Evolutionary conservation across 1,140 invertebrate species (phyloP).

Genomic region (Macrostomum lignano): DNA sequence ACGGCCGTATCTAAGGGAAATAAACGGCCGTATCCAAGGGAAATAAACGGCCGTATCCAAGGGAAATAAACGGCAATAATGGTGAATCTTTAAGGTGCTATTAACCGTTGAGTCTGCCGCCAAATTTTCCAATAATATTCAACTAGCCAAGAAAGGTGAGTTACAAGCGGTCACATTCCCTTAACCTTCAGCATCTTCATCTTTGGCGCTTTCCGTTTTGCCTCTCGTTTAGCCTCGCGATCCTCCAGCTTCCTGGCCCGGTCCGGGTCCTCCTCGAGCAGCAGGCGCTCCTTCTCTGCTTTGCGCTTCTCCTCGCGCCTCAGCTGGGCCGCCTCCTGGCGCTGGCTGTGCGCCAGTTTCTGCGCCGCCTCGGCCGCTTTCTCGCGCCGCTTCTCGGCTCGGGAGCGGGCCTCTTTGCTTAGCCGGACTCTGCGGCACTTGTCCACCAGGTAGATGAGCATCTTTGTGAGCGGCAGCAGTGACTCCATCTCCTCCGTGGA

Average conservation of each 20-base stretch:
- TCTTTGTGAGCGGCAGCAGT: conserved; percentile 46
- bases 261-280: conserved; percentile 70
- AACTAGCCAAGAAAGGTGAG: no score
- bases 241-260: conserved; percentile 77
- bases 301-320: conserved; percentile 56
- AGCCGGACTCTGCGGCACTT: conserved; percentile 59
- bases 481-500: conserved; percentile 36
- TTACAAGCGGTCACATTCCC: no score
- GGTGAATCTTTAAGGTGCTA: no score
- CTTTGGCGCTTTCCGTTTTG: no score
- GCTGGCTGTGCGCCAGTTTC: conserved; percentile 63
- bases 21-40: no score
- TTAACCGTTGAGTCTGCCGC: no score
- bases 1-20: no score
- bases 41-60: no score
- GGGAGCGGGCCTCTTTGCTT: conserved; percentile 49
- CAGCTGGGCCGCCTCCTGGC: conserved; percentile 52
- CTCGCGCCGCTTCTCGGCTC: conserved; percentile 59
- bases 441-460: conserved; percentile 67
- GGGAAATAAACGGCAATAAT: no score
- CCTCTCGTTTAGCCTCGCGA: no score
- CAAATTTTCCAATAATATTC: no score
- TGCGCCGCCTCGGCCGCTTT: conserved; percentile 66
- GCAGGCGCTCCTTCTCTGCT: conserved; percentile 49
- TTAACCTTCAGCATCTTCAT: no score